Evolutionary conservation across 2,888 invertebrate species (phyloP).

Genomic region (Blastobasis adustella): DNA sequence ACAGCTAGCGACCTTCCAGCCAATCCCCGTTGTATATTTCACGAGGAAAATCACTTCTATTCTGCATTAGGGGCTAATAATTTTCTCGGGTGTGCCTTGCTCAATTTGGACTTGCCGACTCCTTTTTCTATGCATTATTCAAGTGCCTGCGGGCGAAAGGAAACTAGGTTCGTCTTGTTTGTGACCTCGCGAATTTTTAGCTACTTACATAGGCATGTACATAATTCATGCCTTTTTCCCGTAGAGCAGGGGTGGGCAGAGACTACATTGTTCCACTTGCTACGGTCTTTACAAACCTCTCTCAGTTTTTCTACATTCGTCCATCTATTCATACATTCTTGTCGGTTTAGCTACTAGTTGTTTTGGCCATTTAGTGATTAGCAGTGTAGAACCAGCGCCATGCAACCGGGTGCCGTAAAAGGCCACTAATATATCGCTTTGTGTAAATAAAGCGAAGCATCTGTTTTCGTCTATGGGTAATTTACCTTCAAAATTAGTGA

Average conservation of each 20-base stretch:
- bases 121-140: slow-evolving; percentile 52
- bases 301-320: background rate
- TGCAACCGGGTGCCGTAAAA: too few species aligned
- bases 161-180: slow-evolving; percentile 33
- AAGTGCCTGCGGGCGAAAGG: slow-evolving; percentile 39
- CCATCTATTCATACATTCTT: too few species aligned
- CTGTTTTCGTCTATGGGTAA: too few species aligned
- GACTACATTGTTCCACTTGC: too few species aligned
- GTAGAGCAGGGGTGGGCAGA: background rate
- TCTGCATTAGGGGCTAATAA: slow-evolving; percentile 20
- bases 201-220: background rate
- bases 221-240: background rate
- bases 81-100: slow-evolving; percentile 33
- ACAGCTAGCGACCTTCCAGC: too few species aligned
- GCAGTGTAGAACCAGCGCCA: too few species aligned
- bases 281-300: too few species aligned
- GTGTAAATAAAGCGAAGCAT: too few species aligned
- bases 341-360: too few species aligned
- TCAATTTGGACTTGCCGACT: slow-evolving; percentile 40
- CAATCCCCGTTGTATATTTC: slow-evolving; percentile 3
- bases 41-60: slow-evolving; percentile 16
- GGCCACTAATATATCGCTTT: too few species aligned
- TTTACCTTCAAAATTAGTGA: too few species aligned
- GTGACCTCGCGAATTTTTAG: slow-evolving; percentile 13
- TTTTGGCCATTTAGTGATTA: too few species aligned